These are phyloP conservation scores for Matsumurasca onukii DNA, from an alignment of 1,140 invertebrate genomes.

Conservation along the genomic window DNA sequence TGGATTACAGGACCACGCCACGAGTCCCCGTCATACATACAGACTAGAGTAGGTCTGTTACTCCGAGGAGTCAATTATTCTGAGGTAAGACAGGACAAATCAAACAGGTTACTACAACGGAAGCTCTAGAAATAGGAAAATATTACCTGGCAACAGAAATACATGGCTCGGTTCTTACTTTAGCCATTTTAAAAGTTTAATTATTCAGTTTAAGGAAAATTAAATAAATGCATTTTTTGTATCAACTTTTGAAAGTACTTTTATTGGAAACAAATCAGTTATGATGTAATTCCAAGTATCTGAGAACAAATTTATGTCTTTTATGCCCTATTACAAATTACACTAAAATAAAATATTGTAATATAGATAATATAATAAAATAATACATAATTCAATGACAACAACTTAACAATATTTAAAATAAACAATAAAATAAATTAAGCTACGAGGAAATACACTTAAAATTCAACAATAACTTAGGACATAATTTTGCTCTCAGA, in stretches of 20 bases:
- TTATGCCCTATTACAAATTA: conserved; percentile 13
- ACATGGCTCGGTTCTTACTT: too few species aligned
- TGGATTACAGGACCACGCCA: too few species aligned
- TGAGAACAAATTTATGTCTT: conserved; percentile 25
- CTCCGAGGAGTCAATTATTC: too few species aligned
- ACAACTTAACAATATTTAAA: conserved; percentile 15
- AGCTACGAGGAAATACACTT: not conserved
- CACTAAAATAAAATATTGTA: conserved; percentile 19
- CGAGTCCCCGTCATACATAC: too few species aligned
- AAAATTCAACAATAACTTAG: conserved; percentile 4
- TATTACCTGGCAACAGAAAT: too few species aligned
- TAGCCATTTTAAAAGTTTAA: not conserved
- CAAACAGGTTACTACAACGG: too few species aligned
- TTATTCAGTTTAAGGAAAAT: not conserved
- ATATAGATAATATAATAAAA: conserved; percentile 17
- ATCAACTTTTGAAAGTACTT: conserved; percentile 19
- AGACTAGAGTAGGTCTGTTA: too few species aligned
- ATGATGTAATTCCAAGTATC: conserved; percentile 12
- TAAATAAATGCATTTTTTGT: conserved; percentile 14
- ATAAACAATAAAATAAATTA: conserved; percentile 26
- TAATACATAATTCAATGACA: conserved; percentile 17
- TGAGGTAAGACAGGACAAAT: too few species aligned
- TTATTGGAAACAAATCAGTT: conserved; percentile 25
- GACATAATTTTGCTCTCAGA: conserved; percentile 26
- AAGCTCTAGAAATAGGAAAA: too few species aligned